A percentile compares a stretch with the other conserved stretches of the same genome.
Evolutionary conservation across 2,113 vertebrate genomes (phyloP).

Genomic region (Gymnobelideus leadbeateri): DNA sequence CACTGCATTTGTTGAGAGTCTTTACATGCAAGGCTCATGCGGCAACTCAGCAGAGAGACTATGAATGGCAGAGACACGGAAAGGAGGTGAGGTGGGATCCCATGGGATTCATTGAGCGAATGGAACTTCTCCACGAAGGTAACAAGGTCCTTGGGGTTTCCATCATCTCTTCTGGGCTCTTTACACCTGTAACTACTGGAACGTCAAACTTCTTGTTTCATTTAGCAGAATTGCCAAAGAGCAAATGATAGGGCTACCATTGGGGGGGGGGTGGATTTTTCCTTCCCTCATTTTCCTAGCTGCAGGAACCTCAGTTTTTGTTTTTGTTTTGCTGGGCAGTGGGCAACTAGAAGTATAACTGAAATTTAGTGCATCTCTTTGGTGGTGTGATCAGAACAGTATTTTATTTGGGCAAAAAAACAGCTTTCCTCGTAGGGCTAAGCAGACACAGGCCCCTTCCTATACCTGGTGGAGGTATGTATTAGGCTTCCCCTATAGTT

Average conservation of each 20-base stretch:
- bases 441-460: background rate
- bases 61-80: background rate
- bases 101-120: background rate
- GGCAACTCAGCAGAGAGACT: background rate
- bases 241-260: background rate
- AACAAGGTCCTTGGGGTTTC: background rate
- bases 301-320: background rate
- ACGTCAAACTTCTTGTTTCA: background rate
- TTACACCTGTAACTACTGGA: background rate
- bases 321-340: background rate
- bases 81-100: background rate
- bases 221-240: background rate
- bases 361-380: background rate
- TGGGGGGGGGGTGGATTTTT: background rate
- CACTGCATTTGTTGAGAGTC: background rate
- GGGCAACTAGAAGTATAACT: background rate
- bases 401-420: background rate
- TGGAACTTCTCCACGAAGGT: background rate
- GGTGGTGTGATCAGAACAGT: background rate
- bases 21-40: background rate
- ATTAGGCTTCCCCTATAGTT: background rate
- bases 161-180: background rate
- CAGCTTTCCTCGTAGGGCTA: background rate
- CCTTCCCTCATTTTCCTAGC: background rate
- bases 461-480: conserved; percentile 12